Conservation (phyloP, 1,140 invertebrate species). For the Drosophila mojavensis region DNA sequence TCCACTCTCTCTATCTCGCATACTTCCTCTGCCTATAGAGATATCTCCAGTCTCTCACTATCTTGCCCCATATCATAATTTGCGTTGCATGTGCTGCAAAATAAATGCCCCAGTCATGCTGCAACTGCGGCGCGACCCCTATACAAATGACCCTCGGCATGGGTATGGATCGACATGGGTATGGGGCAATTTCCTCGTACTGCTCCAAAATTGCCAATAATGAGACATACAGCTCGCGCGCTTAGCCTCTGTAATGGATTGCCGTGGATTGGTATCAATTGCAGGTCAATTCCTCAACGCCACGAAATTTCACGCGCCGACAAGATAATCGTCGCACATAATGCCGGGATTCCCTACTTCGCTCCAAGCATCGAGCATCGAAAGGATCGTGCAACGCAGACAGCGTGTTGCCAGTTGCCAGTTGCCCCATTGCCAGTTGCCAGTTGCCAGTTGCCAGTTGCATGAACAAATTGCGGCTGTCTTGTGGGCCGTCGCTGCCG, state of each 20-base stretch:
- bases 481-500: conserved; percentile 29
- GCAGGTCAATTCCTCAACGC: conserved; percentile 76
- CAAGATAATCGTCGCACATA: conserved; percentile 75
- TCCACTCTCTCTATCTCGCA: neutral
- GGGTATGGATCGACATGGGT: neutral
- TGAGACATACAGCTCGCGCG: conserved; percentile 83
- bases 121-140: conserved; percentile 26
- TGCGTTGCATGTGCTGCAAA: conserved; percentile 39
- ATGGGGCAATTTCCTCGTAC: conserved; percentile 64
- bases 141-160: conserved; percentile 47
- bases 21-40: neutral
- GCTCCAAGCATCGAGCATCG: conserved; percentile 31
- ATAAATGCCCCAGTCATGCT: conserved; percentile 65
- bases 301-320: conserved; percentile 77
- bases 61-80: neutral
- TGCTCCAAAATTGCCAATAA: conserved; percentile 82
- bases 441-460: conserved; percentile 24
- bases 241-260: conserved; percentile 83
- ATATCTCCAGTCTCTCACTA: too few species aligned
- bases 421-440: neutral
- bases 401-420: conserved; percentile 63
- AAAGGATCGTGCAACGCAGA: conserved; percentile 75
- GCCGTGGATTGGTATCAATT: conserved; percentile 83
- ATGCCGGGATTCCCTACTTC: conserved; percentile 82
- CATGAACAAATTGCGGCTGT: conserved; percentile 48